phyloP scores from a whole-genome alignment of 1,140 invertebrate genomes.

The Octopus bimaculoides region DNA sequence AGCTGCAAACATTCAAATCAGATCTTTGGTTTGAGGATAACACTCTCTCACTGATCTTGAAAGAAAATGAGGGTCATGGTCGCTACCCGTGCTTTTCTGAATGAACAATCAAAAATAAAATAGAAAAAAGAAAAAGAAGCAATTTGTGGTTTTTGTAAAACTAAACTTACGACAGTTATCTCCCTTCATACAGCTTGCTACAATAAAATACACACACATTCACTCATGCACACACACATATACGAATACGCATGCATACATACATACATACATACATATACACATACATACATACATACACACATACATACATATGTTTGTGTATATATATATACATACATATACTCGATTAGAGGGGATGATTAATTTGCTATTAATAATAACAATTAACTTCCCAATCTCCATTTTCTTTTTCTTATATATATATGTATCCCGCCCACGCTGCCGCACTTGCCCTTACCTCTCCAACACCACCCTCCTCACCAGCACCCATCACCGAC shows the following conservation, averaged over 20 bases:
- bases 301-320: not conserved
- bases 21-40: not conserved
- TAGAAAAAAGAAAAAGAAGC: not conserved
- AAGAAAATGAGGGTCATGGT: not conserved
- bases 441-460: too few species aligned
- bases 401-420: too few species aligned
- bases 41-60: not conserved
- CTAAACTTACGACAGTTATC: not conserved
- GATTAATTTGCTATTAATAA: too few species aligned
- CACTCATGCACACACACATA: not conserved
- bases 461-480: too few species aligned
- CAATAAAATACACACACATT: not conserved
- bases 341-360: too few species aligned
- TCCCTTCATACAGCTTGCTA: not conserved
- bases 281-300: not conserved
- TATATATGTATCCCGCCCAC: too few species aligned
- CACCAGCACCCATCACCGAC: too few species aligned
- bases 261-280: not conserved
- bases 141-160: not conserved
- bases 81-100: not conserved
- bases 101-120: not conserved
- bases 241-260: not conserved
- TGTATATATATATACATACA: not conserved
- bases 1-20: not conserved
- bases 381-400: too few species aligned